Conservation (phyloP, 2,797 vertebrate species). For the Crocidura indochinensis region DNA sequence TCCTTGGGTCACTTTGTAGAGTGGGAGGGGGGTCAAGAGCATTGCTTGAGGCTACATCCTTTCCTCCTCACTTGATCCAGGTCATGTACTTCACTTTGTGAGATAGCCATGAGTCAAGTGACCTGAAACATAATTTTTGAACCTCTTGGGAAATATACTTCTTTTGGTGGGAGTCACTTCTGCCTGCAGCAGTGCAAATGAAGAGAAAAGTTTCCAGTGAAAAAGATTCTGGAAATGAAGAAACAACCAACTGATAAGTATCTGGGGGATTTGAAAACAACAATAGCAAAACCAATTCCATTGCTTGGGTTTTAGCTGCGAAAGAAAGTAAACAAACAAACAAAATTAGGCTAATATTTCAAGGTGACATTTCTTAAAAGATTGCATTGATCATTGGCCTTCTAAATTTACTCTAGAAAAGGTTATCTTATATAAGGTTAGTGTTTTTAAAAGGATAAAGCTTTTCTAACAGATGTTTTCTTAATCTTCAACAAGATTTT, state of each 20-base stretch:
- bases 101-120: too few relatives aligned
- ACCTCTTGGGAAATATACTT: too few relatives aligned
- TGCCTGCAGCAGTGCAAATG: background rate
- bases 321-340: slow-evolving; percentile 24
- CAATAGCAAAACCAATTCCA: background rate
- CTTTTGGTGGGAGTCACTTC: background rate
- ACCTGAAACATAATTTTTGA: too few relatives aligned
- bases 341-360: background rate
- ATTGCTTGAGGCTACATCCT: too few relatives aligned
- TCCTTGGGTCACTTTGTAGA: too few relatives aligned
- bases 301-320: slow-evolving; percentile 9
- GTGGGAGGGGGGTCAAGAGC: too few relatives aligned
- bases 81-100: too few relatives aligned
- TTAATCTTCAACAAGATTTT: slow-evolving; percentile 59
- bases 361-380: slow-evolving; percentile 25
- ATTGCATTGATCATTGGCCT: background rate
- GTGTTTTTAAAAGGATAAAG: slow-evolving; percentile 41
- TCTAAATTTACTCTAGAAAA: slow-evolving; percentile 26
- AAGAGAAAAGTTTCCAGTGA: background rate
- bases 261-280: background rate
- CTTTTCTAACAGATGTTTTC: slow-evolving; percentile 47
- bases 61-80: too few relatives aligned
- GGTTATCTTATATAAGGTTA: background rate
- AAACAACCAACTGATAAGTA: background rate
- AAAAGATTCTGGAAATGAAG: slow-evolving; percentile 1